These are phyloP conservation scores for Phalloptychus januarius DNA, from an alignment of 2,797 vertebrate genomes.

Conservation along the genomic window DNA sequence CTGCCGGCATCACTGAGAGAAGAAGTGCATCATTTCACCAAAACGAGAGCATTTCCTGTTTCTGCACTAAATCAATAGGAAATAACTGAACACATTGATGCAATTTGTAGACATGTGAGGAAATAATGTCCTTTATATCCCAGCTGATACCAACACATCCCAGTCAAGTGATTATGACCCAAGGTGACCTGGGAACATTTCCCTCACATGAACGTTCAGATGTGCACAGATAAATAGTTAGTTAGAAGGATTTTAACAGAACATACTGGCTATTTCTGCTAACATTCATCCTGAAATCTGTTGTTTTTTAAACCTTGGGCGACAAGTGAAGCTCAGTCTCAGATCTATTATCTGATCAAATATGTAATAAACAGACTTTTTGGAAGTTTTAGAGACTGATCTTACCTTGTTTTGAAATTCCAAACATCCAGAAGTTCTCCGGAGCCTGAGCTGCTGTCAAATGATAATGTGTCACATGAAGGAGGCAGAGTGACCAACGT, in stretches of 20 bases:
- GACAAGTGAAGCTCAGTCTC: background rate
- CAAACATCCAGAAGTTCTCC: conserved; percentile 20
- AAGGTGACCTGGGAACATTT: background rate
- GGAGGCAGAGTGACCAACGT: conserved; percentile 42
- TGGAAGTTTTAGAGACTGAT: background rate
- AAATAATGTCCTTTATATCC: background rate
- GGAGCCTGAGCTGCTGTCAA: conserved; percentile 11
- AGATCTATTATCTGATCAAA: background rate
- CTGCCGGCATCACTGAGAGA: conserved; percentile 36
- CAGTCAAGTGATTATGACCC: background rate
- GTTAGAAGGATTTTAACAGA: background rate
- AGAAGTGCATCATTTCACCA: background rate
- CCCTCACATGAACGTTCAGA: background rate
- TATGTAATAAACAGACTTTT: background rate
- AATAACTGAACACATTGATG: background rate
- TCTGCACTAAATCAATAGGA: background rate
- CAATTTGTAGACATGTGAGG: background rate
- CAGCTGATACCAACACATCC: conserved; percentile 2
- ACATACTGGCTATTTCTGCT: conserved; percentile 3
- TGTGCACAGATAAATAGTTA: background rate
- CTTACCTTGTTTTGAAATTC: conserved; percentile 52
- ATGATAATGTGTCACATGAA: conserved; percentile 45
- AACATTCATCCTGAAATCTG: conserved; percentile 58
- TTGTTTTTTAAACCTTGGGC: background rate
- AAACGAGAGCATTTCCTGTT: background rate